These are phyloP conservation scores for Phrynocephalus vlangalii DNA, from an alignment of 2,797 vertebrate species.

Conservation along the genomic window DNA sequence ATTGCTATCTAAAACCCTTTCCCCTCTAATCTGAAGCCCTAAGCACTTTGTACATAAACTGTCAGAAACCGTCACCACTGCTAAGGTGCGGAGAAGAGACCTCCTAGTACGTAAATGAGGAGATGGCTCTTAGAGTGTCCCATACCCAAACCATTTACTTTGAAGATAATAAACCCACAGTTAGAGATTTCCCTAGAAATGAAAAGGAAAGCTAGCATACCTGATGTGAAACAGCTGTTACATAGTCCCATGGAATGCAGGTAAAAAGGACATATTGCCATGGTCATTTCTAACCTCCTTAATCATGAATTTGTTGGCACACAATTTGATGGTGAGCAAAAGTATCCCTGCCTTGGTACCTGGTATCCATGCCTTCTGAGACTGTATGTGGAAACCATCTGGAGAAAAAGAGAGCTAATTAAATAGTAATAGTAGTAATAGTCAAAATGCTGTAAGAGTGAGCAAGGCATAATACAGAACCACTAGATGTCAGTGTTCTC, in stretches of 20 bases:
- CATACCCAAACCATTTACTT: background rate
- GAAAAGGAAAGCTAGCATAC: background rate
- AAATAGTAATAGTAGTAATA: background rate
- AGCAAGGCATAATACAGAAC: background rate
- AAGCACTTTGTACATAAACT: no score
- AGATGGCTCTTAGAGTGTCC: background rate
- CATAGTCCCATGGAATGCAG: background rate
- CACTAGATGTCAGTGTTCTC: slow-evolving; percentile 43
- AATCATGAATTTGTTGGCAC: background rate
- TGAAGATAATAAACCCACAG: no score
- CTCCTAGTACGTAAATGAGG: no score
- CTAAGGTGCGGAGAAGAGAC: no score
- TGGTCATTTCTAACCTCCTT: background rate
- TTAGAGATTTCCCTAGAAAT: no score
- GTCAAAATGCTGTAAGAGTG: background rate
- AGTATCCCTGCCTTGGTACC: background rate
- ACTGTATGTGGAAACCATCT: background rate
- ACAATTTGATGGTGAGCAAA: background rate
- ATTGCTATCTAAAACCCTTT: no score
- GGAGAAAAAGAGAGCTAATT: background rate
- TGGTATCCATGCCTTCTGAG: background rate
- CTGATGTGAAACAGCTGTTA: background rate
- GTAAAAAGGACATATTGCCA: background rate
- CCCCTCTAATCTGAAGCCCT: no score
- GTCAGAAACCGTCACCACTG: no score